phyloP scores from a whole-genome alignment of 2,888 invertebrate genomes.

The Bellardia pandia region DNA sequence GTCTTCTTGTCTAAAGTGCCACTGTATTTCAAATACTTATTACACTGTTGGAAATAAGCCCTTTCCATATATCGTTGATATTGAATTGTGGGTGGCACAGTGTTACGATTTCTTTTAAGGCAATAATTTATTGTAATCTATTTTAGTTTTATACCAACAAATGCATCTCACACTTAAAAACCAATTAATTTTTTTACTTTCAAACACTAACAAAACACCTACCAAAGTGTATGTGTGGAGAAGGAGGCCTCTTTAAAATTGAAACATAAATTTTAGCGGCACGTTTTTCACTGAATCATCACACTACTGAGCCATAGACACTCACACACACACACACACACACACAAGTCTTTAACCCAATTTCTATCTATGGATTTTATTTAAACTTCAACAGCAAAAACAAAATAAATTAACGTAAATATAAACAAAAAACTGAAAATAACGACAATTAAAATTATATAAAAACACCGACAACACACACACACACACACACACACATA shows the following conservation, averaged over 20 bases:
- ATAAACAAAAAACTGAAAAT: constrained; percentile 60
- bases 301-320: not conserved
- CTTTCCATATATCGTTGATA: not conserved
- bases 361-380: constrained; percentile 63
- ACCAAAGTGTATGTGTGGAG: not conserved
- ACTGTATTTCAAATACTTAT: too few species aligned
- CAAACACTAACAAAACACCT: not conserved
- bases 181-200: not conserved
- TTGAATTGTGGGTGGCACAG: not conserved
- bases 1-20: too few species aligned
- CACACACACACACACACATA: constrained; percentile 2
- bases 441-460: constrained; percentile 65
- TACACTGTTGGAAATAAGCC: too few species aligned
- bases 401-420: constrained; percentile 65
- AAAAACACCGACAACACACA: constrained; percentile 34
- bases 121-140: not conserved
- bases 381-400: constrained; percentile 33
- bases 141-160: not conserved
- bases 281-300: constrained; percentile 59
- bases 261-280: constrained; percentile 27
- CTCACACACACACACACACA: not conserved
- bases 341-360: constrained; percentile 58
- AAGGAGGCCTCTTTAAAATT: not conserved
- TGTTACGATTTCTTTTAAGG: not conserved
- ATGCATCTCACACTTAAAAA: not conserved